Evolutionary conservation across 2,797 vertebrate species (phyloP).

Genomic region (Sylvia borin): DNA sequence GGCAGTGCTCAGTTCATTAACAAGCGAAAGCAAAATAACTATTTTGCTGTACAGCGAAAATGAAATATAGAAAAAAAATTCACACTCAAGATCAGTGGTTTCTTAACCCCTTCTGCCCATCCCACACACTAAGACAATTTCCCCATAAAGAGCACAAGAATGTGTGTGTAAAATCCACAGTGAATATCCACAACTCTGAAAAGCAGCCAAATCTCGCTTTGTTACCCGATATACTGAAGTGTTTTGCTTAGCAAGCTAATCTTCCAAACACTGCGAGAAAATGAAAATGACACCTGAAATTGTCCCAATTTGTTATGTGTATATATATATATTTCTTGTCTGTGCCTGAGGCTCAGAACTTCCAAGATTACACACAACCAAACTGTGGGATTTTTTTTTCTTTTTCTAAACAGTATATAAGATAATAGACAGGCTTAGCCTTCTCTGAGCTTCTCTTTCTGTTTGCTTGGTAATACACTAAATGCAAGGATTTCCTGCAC

Average conservation of each 20-base stretch:
- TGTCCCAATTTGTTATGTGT: background rate
- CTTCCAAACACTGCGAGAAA: background rate
- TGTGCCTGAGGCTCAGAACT: background rate
- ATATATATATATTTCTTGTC: background rate
- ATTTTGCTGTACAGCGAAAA: background rate
- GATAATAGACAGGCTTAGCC: background rate
- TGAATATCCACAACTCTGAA: background rate
- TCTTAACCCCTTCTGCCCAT: conserved; percentile 23
- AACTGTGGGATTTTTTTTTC: background rate
- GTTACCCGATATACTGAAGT: background rate
- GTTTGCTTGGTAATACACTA: background rate
- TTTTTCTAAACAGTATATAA: background rate
- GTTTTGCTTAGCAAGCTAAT: conserved; percentile 46
- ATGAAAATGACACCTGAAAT: conserved; percentile 28
- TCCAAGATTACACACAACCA: background rate
- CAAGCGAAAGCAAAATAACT: background rate
- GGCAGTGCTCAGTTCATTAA: conserved; percentile 52
- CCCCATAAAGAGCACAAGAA: background rate
- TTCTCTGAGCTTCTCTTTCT: background rate
- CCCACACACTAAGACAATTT: background rate
- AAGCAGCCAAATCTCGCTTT: background rate
- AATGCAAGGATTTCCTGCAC: background rate
- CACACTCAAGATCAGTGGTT: background rate
- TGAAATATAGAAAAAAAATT: background rate
- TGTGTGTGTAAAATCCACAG: background rate